Conservation (phyloP, 53 echinoderm and acorn worm genomes). For the Henricia sp. region DNA sequence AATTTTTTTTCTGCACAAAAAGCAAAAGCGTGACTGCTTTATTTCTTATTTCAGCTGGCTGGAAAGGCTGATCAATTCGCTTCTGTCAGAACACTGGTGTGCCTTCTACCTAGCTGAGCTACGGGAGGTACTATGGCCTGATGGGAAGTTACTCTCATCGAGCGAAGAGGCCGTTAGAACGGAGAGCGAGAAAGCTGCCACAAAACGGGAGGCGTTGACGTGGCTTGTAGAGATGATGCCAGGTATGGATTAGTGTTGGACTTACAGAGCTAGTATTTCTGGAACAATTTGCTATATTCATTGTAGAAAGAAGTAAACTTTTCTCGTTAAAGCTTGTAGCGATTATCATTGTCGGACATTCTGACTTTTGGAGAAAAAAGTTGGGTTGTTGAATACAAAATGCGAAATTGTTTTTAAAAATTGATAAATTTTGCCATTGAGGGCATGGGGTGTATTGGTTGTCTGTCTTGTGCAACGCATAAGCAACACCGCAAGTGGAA, state of each 20-base stretch:
- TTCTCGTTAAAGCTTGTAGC: background rate
- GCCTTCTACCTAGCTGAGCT: slow-evolving; percentile 83
- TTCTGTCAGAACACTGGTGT: slow-evolving; percentile 79
- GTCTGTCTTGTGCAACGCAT: no score
- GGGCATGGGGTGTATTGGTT: no score
- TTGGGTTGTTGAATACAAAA: no score
- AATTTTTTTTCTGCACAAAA: no score
- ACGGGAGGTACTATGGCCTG: slow-evolving; percentile 83
- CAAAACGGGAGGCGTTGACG: slow-evolving; percentile 25
- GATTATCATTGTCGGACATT: background rate
- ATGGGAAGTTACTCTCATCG: slow-evolving; percentile 61
- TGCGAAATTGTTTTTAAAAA: no score
- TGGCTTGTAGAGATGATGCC: slow-evolving; percentile 53
- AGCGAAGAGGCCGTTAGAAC: slow-evolving; percentile 25
- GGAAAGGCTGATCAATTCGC: slow-evolving; percentile 43
- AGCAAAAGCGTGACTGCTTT: no score
- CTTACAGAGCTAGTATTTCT: background rate
- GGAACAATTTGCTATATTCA: no score
- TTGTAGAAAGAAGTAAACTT: background rate
- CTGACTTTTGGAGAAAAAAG: no score
- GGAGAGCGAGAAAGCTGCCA: slow-evolving; percentile 48
- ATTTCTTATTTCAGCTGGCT: slow-evolving; percentile 55
- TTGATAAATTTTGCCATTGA: no score
- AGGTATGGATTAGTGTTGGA: slow-evolving; percentile 10
- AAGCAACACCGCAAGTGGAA: no score